phyloP scores from a whole-genome alignment of 2,797 vertebrate genomes.

The Monodelphis domestica region DNA sequence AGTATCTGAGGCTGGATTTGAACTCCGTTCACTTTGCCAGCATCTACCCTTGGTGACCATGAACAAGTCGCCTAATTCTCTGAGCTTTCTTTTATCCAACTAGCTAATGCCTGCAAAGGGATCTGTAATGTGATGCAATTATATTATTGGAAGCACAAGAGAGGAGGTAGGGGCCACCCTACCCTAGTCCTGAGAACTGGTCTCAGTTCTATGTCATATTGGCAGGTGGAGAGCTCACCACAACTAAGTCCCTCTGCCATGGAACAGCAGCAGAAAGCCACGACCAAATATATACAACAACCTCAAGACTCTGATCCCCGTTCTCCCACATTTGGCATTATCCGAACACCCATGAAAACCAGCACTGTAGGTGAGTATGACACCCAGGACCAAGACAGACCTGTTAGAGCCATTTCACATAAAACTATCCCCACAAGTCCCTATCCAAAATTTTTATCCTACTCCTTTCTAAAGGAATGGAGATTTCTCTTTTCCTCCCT shows the following conservation, averaged over 20 bases:
- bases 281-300: background rate
- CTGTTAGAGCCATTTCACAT: background rate
- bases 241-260: slow-evolving; percentile 34
- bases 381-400: fast-evolving
- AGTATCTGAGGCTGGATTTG: background rate
- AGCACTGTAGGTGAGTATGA: slow-evolving; percentile 73
- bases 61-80: background rate
- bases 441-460: background rate
- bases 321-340: slow-evolving; percentile 85
- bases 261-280: background rate
- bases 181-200: background rate
- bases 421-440: slow-evolving; percentile 2
- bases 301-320: slow-evolving; percentile 80
- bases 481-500: slow-evolving; percentile 6
- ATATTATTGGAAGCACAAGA: background rate
- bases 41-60: background rate
- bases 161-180: background rate
- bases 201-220: background rate
- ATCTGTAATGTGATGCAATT: background rate
- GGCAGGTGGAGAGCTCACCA: slow-evolving; percentile 83
- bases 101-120: background rate
- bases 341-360: slow-evolving; percentile 83
- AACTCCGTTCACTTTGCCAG: background rate
- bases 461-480: background rate
- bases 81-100: background rate